Base-by-base conservation (phyloP, 2,888 invertebrate genomes). In the Agonopterix subpropinquella region DNA sequence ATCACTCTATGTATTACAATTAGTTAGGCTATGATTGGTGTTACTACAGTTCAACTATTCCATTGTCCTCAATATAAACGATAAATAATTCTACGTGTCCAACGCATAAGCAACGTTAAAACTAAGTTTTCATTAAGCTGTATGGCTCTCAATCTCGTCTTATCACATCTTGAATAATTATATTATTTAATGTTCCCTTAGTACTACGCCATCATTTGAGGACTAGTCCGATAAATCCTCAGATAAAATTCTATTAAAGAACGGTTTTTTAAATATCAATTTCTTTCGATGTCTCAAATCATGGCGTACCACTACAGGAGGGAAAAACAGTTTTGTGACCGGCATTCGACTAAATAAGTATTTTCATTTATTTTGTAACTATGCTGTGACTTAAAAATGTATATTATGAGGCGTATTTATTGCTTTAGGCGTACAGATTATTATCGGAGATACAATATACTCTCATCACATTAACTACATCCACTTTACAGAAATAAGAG, bases 21-120 rank as follows among this genome's bases (percentile, higher is more conserved):
- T 75, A 79, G 72, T 80, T 85, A 86, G 80, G 82, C 86, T 86
- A 85, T 78, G 75, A 77, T 87, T 87, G 87, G 87, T 86, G 86
- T 87, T 83, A 73, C 86, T 86, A 86, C 80, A 58, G 70, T 81
- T 75, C 65, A 73, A 73, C 71, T 73, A 78, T 77, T 70, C 64
- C 65, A 69, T 28, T 70, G 73, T 62, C 61, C 60, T 58, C 58
- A n/a, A 56, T 61, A 64, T 62, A 67, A 67, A 65, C 62, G 61
- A 64, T 64, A 65, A 63, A 58, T 57, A 63, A 59, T 55, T 53
- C 65, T 67, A 68, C 63, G 53, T 63, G 61, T 54, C 61, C 60
- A 58, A 64, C 71, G 77, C 77, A 54, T 70, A 80, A 80, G 81
- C 80, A 71, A 69, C 63, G 57, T 65, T 70, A 70, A 58, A 67